Conservation (phyloP, 1,140 invertebrate genomes). For the Papilio glaucus region DNA sequence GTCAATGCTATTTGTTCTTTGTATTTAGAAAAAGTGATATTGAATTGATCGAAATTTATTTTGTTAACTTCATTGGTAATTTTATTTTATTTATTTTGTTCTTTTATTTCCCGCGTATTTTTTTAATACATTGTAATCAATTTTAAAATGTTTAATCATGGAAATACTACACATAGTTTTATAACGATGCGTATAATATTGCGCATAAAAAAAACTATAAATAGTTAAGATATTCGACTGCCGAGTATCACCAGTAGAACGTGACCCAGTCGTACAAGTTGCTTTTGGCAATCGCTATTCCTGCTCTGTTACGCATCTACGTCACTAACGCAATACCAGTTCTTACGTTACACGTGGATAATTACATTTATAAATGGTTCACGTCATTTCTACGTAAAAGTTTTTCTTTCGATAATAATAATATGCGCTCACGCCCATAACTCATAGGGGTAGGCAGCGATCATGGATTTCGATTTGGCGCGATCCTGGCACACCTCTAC, state of each 20-base stretch:
- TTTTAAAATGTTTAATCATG: neutral
- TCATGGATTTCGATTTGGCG: too few relatives aligned
- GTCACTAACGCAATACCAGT: constrained; percentile 21
- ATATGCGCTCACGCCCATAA: too few relatives aligned
- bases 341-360: constrained; percentile 10
- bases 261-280: neutral
- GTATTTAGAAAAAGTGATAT: too few relatives aligned
- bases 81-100: too few relatives aligned
- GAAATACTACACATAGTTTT: neutral
- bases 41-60: too few relatives aligned
- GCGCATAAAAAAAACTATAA: neutral
- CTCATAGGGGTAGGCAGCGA: too few relatives aligned
- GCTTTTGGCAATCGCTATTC: constrained; percentile 30
- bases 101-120: too few relatives aligned
- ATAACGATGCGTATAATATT: neutral
- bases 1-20: too few relatives aligned
- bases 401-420: too few relatives aligned
- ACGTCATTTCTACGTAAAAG: neutral
- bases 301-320: constrained; percentile 27
- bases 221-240: neutral
- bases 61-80: too few relatives aligned
- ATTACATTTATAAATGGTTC: neutral
- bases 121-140: neutral
- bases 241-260: neutral
- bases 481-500: too few relatives aligned